These are phyloP conservation scores for Catamblyrhynchus diadema DNA, from an alignment of 2,797 vertebrate species.

Conservation along the genomic window DNA sequence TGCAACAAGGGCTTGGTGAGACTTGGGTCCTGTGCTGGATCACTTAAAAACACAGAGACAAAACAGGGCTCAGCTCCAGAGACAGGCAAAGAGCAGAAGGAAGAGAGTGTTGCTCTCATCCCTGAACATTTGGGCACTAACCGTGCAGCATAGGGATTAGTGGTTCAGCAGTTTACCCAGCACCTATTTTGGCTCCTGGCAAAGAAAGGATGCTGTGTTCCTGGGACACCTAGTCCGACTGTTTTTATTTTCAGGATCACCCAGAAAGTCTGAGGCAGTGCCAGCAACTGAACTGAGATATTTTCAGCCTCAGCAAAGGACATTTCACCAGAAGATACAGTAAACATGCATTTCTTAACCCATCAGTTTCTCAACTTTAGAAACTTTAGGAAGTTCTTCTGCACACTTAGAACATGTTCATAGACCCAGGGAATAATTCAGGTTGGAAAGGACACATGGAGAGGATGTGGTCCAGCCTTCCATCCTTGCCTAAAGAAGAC, in stretches of 20 bases:
- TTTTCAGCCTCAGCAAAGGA: neutral
- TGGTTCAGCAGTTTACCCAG: neutral
- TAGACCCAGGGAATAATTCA: neutral
- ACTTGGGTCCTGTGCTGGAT: neutral
- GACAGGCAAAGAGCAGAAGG: neutral
- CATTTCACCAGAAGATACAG: neutral
- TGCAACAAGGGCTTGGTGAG: neutral
- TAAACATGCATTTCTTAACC: neutral
- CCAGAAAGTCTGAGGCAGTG: neutral
- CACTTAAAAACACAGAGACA: neutral
- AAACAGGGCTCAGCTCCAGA: neutral
- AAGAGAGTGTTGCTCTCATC: neutral
- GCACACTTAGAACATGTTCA: neutral
- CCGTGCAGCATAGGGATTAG: neutral
- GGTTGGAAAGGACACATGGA: neutral
- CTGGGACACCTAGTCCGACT: neutral
- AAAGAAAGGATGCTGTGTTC: neutral
- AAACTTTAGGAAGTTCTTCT: neutral
- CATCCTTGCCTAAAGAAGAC: neutral
- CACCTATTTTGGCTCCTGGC: neutral
- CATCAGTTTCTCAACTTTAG: neutral
- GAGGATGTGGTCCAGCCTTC: rapidly evolving
- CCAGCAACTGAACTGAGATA: neutral
- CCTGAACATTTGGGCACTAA: neutral
- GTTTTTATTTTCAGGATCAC: neutral